Percentiles rank a stretch among this genome's conserved stretches.
Evolutionary conservation across 1,140 invertebrate genomes (phyloP).

Genomic region (Harpegnathos saltator): DNA sequence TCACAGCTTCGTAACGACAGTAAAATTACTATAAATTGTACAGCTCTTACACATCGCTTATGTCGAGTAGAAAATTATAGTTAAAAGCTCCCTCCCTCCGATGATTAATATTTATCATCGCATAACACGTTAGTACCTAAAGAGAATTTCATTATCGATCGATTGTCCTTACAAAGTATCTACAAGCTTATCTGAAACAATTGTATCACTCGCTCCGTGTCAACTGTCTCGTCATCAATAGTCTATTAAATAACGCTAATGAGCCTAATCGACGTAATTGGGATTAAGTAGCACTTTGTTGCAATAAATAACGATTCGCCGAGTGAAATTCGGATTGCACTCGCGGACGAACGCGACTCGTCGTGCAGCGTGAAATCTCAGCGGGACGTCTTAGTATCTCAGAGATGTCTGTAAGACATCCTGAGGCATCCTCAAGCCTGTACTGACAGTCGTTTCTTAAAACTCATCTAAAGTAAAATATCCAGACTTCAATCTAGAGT

Average conservation of each 20-base stretch:
- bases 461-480: no score
- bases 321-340: neutral
- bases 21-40: neutral
- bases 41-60: neutral
- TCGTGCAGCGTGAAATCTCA: no score
- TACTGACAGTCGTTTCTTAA: no score
- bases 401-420: no score
- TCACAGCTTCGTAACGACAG: slow-evolving; percentile 24
- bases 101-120: slow-evolving; percentile 12
- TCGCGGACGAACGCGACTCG: no score
- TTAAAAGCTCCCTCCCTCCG: no score
- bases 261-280: slow-evolving; percentile 38
- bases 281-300: slow-evolving; percentile 40
- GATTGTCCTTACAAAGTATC: neutral
- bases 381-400: no score
- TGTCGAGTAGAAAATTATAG: slow-evolving; percentile 26
- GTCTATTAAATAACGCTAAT: slow-evolving; percentile 3
- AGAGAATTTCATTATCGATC: slow-evolving; percentile 24
- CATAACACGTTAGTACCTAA: neutral
- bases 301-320: slow-evolving; percentile 7
- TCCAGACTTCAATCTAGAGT: no score
- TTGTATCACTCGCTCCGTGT: neutral
- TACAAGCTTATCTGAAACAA: neutral
- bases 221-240: slow-evolving; percentile 22
- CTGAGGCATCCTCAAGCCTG: no score